Conservation (phyloP, 30 jellyfish, hydroid and myxozoan genomes). For the Pelagia noctiluca region DNA sequence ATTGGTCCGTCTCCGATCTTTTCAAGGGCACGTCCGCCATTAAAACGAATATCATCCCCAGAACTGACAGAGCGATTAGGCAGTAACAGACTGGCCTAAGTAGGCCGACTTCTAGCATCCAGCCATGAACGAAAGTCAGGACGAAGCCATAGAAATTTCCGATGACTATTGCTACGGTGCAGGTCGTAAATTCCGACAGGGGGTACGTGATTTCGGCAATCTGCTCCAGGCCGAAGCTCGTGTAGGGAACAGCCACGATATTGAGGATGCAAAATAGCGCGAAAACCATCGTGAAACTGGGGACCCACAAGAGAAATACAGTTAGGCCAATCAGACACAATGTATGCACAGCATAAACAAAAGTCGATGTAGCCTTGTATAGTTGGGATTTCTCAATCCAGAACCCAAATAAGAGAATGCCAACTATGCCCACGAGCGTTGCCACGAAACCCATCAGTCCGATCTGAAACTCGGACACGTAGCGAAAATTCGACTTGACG, state of each 20-base stretch:
- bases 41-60: slow-evolving; percentile 40
- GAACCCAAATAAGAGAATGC: slow-evolving; percentile 68
- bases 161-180: slow-evolving; percentile 62
- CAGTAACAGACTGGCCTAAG: slow-evolving; percentile 29
- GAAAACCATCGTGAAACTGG: slow-evolving; percentile 36
- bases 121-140: slow-evolving; percentile 54
- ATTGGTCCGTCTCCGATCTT: slow-evolving; percentile 65
- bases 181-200: slow-evolving; percentile 68
- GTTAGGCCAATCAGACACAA: slow-evolving; percentile 41
- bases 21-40: slow-evolving; percentile 60
- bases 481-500: slow-evolving; percentile 55
- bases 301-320: slow-evolving; percentile 17
- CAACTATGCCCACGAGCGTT: slow-evolving; percentile 52
- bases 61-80: slow-evolving; percentile 28
- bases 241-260: slow-evolving; percentile 70
- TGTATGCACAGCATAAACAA: slow-evolving; percentile 52
- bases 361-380: slow-evolving; percentile 57
- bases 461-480: slow-evolving; percentile 58
- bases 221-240: slow-evolving; percentile 76
- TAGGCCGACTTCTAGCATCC: slow-evolving; percentile 60
- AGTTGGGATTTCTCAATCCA: slow-evolving; percentile 61
- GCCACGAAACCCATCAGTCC: slow-evolving; percentile 82
- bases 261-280: slow-evolving; percentile 44
- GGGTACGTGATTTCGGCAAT: slow-evolving; percentile 86
- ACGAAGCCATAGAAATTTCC: slow-evolving; percentile 71